Conservation (phyloP, 1,140 invertebrate genomes). For the Heliconius himera region DNA sequence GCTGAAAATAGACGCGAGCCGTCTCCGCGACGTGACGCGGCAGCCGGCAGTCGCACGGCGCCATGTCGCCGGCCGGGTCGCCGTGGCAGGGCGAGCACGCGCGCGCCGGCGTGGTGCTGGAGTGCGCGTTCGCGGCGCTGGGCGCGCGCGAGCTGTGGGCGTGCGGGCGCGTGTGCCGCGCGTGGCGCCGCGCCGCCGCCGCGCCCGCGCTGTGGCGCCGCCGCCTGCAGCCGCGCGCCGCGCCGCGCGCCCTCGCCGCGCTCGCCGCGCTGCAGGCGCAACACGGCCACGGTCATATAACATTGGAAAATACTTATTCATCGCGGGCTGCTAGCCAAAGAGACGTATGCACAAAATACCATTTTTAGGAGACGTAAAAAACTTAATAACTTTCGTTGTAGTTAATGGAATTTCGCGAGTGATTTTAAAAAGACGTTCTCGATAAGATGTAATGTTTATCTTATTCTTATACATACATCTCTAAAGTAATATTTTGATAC, state of each 20-base stretch:
- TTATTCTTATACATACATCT: no score
- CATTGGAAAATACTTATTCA: no score
- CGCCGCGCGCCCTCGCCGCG: conserved; percentile 33
- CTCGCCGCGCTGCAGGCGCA: conserved; percentile 21
- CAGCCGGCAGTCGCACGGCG: neutral
- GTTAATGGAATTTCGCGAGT: no score
- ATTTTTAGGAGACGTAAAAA: no score
- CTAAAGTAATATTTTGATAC: no score
- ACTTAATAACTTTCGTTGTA: no score
- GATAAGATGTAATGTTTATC: no score
- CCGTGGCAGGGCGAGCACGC: conserved; percentile 16
- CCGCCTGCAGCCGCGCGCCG: conserved; percentile 33
- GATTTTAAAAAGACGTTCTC: no score
- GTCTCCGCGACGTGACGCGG: neutral
- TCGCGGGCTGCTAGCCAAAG: no score
- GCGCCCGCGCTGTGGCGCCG: conserved; percentile 41
- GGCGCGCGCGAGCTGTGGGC: conserved; percentile 36
- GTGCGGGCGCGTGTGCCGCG: conserved; percentile 39
- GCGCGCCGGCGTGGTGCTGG: conserved; percentile 22
- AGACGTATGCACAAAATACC: no score
- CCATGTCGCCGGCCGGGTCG: neutral
- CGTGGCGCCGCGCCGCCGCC: conserved; percentile 41
- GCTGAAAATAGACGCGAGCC: neutral
- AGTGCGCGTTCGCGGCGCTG: conserved; percentile 34
- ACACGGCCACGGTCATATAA: neutral